Conservation (phyloP, 2,797 vertebrate species). For the Botia almorhae region DNA sequence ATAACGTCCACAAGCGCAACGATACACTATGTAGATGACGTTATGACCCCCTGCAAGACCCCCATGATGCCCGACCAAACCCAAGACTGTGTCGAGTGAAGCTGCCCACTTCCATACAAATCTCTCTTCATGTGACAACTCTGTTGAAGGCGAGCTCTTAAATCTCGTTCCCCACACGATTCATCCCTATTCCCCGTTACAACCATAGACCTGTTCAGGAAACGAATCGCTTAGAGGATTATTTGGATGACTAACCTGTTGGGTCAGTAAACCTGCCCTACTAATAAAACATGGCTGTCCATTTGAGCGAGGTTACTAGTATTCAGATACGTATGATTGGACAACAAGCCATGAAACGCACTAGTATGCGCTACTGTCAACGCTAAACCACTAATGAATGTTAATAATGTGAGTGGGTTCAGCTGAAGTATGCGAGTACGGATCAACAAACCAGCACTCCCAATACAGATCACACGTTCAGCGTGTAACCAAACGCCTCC, state of each 20-base stretch:
- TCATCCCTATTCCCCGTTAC: background rate
- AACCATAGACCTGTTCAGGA: constrained; percentile 29
- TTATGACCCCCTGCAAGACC: constrained; percentile 70
- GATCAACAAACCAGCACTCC: constrained; percentile 40
- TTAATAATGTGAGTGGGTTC: constrained; percentile 12
- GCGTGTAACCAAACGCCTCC: background rate
- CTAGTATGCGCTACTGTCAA: background rate
- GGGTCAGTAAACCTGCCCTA: constrained; percentile 6
- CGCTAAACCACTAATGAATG: constrained; percentile 5
- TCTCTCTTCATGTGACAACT: constrained; percentile 27
- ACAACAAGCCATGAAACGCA: background rate
- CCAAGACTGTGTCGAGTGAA: constrained; percentile 66
- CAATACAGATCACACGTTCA: background rate
- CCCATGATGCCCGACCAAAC: constrained; percentile 72
- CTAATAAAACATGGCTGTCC: background rate
- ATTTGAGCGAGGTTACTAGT: background rate
- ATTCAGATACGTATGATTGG: background rate
- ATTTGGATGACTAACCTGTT: constrained; percentile 35
- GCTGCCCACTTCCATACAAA: constrained; percentile 77
- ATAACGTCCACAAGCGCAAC: constrained; percentile 69
- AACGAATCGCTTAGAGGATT: background rate
- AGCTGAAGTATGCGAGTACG: constrained; percentile 16
- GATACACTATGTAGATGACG: constrained; percentile 72
- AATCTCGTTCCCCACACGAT: constrained; percentile 5
- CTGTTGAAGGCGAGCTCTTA: background rate